Evolutionary conservation across 2,888 invertebrate species (phyloP), one percentile per base, ranked within the genome.

Genomic region (Xestia rhomboidea): DNA sequence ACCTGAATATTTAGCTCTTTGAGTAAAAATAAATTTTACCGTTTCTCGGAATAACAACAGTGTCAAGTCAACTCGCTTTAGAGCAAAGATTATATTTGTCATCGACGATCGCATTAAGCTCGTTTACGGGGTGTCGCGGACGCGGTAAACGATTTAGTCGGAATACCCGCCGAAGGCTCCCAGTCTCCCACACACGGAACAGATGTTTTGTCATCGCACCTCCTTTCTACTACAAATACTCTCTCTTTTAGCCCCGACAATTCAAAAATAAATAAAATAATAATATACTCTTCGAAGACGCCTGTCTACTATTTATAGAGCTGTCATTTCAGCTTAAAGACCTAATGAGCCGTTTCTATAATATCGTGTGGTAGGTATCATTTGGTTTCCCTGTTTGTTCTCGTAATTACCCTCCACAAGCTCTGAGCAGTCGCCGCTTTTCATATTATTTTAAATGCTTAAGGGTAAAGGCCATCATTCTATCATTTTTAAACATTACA

Each of bases 1-100:
- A 96, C 96, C 96, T 96, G 96, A 96, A 94, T 95, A 95, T 96
- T 96, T 95, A 96, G 95, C 94, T 95, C 95, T 95, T 96, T 94
- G 95, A 94, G 93, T 95, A 95, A 96, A 96, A 96, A 96, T 96
- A 96, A 95, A 95, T 95, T 94, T 93, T 93, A 92, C 93, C 92
- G 93, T 93, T 96, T 96, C 96, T 95, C 91, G 90, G 96, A 96
- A 96, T 94, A 96, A 95, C 95, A 95, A 95, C 95, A 95, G 95
- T 93, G 95, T 94, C 95, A 94, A 95, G 93, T 95, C 95, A 92
- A 94, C 91, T 92, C 93, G 94, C 93, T 94, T 95, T 94, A 94
- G 93, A 95, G 94, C 92, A 93, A 94, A 96, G 96, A 96, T 96
- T 96, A 96, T 96, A 96, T 96, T 95, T 96, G 96, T 96, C 96